Evolutionary conservation across 2,888 invertebrate genomes (phyloP), one percentile per base, ranked within the genome.

Genomic region (Vanessa cardui): DNA sequence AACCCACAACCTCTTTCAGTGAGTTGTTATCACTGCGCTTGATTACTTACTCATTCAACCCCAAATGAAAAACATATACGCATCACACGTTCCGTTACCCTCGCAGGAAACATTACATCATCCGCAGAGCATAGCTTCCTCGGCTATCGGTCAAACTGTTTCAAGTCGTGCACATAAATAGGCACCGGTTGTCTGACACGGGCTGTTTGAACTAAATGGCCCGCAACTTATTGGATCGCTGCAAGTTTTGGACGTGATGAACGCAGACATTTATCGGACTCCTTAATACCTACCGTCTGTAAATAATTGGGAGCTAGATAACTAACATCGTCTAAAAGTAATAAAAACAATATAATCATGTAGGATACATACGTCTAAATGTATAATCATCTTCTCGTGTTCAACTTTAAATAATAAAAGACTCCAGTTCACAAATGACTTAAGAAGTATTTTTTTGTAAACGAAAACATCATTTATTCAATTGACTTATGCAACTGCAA

Each of bases 131-230:
- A 67, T 66, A 69, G 62, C 64, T 44, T 44, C 44, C 64, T 31
- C 46, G 64, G 66, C 56, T 56, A 68, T 61, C 64, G 69, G 68
- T 66, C 66, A 68, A 60, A 60, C 52, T 26, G 67, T 58, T 69
- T 64, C 66, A 56, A 61, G 62, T 58, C 56, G 56, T 45, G 18
- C 66, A 66, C 66, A 60, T 60, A 61, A 47, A 66, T 54, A 66
- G 56, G 62, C 76, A 77, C 59, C 66, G 74, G 79, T 79, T 79
- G 82, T 81, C 82, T 78, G 79, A 67, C 78, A 83, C 87, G 88
- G 81, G 73, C 84, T 82, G 87, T 87, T 88, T 80, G 85, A 77
- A 76, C 76, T 76, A 79, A 87, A 89, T 86, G 86, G 84, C 66
- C 78, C 85, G 79, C 83, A 85, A 75, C 81, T 85, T 86, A 86